Evolutionary conservation across 2,113 vertebrate species (phyloP), one percentile per base, ranked within the genome.

Genomic region (Sylvietta virens): DNA sequence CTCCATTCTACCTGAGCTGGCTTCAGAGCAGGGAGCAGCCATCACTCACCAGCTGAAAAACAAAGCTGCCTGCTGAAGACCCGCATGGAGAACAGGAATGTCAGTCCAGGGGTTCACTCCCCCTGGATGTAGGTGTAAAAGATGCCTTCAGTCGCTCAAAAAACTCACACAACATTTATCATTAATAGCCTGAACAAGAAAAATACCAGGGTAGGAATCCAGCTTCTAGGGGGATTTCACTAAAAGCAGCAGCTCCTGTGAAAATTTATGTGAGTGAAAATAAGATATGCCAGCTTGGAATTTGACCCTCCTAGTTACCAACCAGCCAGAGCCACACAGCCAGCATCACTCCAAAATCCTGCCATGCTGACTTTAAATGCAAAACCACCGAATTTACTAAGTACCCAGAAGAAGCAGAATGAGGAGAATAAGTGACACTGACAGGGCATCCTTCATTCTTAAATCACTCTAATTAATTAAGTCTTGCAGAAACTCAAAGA

Each of bases 401-500:
- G 61, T 50, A 86, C 27, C 24, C 58, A 84, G 78, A 61, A 88
- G 76, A 11, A 86, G 51, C 16, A 94, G 71, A n/a, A 74, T 4
- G 11, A 50, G 40, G 82, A 88, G 80, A 81, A 12, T 45, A 79
- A 78, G 30, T 71, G 69, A 90, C 82, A 81, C 47, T 90, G 88
- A 84, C 82, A 94, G 44, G 65, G 57, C 65, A 90, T 67, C 72
- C 39, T 81, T 94, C 95, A 72, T 84, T 90, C 72, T 81, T 77
- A 90, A 69, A 86, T 91, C 86, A 90, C 80, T 92, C 76, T 88
- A 90, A 93, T 92, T 95, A 95, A 96, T 86, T 87, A 86, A 92
- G 90, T 78, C 82, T 86, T 74, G 48, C 44, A 88, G 77, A 86
- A 92, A 83, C 31, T n/a, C 53, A 30, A 83, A 66, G 80, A 74